Evolutionary conservation across 2,888 invertebrate genomes (phyloP).

Genomic region (Bimastos eiseni): DNA sequence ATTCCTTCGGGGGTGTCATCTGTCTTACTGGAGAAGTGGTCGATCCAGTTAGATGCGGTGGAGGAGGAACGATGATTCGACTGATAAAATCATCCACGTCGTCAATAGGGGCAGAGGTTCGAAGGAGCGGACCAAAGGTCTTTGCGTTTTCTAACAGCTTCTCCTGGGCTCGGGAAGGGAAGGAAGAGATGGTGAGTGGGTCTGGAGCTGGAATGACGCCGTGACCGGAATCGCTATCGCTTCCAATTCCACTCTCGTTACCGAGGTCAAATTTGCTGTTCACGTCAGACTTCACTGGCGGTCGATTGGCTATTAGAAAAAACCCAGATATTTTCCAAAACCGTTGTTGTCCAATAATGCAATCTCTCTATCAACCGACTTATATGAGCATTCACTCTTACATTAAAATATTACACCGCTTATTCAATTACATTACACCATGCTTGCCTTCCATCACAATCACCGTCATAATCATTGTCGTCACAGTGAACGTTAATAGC

Average conservation of each 20-base stretch:
- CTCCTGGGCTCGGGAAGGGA: background rate
- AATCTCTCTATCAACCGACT: background rate
- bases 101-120: background rate
- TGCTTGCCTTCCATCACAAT: too few relatives aligned
- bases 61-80: background rate
- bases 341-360: background rate
- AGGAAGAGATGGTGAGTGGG: background rate
- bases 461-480: background rate
- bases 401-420: too few relatives aligned
- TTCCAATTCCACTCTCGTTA: conserved; percentile 20
- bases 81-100: conserved; percentile 15
- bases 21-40: background rate
- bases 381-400: background rate
- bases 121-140: conserved; percentile 2
- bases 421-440: too few relatives aligned
- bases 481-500: background rate
- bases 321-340: background rate
- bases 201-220: background rate
- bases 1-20: background rate
- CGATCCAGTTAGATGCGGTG: background rate
- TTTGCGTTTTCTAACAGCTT: background rate
- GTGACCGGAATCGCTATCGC: conserved; percentile 20
- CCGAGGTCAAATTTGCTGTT: background rate
- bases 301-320: background rate
- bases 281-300: background rate